Evolutionary conservation across 2,888 invertebrate species (phyloP).

Genomic region (Idaea straminata): DNA sequence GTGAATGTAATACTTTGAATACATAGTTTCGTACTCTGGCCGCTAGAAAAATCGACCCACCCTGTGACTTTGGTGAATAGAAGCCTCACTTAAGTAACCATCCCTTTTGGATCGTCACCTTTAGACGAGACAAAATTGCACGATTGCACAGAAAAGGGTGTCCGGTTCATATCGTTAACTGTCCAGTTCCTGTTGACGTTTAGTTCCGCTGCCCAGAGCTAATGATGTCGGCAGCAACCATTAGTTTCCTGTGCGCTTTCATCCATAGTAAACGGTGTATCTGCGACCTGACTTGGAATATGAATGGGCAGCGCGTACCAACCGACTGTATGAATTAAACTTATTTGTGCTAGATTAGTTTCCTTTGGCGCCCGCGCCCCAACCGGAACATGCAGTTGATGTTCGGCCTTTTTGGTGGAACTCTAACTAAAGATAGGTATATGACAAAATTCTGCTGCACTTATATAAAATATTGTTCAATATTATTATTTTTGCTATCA

Average conservation of each 20-base stretch:
- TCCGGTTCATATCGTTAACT: constrained; percentile 50
- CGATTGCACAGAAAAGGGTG: constrained; percentile 27
- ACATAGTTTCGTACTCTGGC: too few species aligned
- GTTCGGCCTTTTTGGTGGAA: constrained; percentile 67
- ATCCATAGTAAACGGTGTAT: constrained; percentile 50
- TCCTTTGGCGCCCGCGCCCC: constrained; percentile 64
- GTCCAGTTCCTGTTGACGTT: constrained; percentile 64
- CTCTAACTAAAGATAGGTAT: too few species aligned
- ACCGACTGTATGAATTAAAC: constrained; percentile 51
- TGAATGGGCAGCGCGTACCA: constrained; percentile 61
- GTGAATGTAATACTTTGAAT: too few species aligned
- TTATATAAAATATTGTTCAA: too few species aligned
- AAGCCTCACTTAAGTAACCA: too few species aligned
- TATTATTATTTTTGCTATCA: too few species aligned
- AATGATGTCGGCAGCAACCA: constrained; percentile 49
- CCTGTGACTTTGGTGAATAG: too few species aligned
- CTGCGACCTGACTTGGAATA: constrained; percentile 51
- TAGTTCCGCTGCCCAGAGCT: constrained; percentile 63
- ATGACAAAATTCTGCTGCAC: too few species aligned
- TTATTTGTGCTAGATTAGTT: constrained; percentile 69
- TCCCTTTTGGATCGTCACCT: too few species aligned
- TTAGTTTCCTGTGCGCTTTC: constrained; percentile 67
- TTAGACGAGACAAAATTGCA: not conserved
- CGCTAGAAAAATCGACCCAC: too few species aligned
- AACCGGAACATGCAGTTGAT: constrained; percentile 47